These are phyloP conservation scores for Pontoporia blainvillei DNA, from an alignment of 2,113 vertebrate species.

Conservation along the genomic window DNA sequence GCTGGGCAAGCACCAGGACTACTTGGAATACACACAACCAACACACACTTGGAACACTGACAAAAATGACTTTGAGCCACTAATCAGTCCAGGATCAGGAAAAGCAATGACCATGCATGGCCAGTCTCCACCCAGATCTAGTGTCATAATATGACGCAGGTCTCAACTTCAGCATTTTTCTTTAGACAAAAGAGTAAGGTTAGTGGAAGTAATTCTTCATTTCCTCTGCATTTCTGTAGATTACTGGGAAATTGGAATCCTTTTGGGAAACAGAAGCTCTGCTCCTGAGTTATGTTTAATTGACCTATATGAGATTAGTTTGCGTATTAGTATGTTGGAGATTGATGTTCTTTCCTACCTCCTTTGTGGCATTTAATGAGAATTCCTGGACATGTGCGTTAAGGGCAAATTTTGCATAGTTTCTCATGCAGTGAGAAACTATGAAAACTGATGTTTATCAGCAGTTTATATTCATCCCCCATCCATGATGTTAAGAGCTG, in stretches of 20 bases:
- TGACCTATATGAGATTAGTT: not conserved
- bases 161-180: not conserved
- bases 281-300: not conserved
- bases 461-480: not conserved
- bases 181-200: not conserved
- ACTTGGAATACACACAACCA: slow-evolving; percentile 17
- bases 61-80: slow-evolving; percentile 42
- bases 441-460: too few relatives aligned
- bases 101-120: too few relatives aligned
- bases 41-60: slow-evolving; percentile 62
- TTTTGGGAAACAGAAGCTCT: not conserved
- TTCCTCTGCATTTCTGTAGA: not conserved
- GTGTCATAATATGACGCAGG: not conserved
- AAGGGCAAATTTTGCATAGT: not conserved
- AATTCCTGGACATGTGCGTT: not conserved
- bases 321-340: not conserved
- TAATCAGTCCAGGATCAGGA: not conserved
- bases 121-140: not conserved
- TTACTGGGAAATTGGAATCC: not conserved
- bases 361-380: not conserved
- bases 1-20: slow-evolving; percentile 28
- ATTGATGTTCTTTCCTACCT: not conserved
- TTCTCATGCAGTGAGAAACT: not conserved
- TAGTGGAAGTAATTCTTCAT: not conserved
- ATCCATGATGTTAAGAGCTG: not conserved